Evolutionary conservation across 2,113 vertebrate genomes (phyloP).

Genomic region (Fregetta grallaria): DNA sequence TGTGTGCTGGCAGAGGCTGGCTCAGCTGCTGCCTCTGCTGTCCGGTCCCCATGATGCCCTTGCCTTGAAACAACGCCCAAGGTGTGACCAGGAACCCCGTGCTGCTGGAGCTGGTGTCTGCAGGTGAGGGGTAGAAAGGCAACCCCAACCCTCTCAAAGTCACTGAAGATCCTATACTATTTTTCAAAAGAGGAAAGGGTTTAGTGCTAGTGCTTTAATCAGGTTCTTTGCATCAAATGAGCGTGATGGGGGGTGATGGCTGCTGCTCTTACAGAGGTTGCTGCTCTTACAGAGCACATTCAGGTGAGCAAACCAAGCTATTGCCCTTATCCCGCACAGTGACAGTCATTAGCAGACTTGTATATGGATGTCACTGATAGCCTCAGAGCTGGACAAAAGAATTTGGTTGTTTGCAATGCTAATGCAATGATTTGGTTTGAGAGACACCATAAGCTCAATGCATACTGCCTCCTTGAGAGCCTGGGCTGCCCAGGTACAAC

Average conservation of each 20-base stretch:
- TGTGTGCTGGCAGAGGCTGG: neutral
- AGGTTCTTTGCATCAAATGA: neutral
- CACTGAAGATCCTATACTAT: accelerated
- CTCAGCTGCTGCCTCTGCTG: neutral
- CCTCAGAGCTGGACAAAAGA: neutral
- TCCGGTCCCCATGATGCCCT: accelerated
- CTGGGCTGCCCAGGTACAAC: neutral
- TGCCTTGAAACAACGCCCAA: neutral
- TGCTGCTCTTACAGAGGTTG: neutral
- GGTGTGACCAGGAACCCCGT: accelerated
- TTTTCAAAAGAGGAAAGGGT: neutral
- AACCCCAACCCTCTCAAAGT: neutral
- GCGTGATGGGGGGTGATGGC: neutral
- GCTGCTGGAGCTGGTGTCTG: neutral
- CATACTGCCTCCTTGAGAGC: neutral
- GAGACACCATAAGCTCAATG: neutral
- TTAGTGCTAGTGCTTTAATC: neutral
- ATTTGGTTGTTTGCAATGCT: neutral
- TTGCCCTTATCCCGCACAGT: too few species aligned
- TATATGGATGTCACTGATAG: neutral
- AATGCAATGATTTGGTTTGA: neutral
- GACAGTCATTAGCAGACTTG: neutral
- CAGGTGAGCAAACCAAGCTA: neutral
- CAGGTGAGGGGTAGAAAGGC: neutral
- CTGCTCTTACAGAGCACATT: neutral